These are phyloP conservation scores for Galleria mellonella DNA, from an alignment of 1,140 invertebrate species.

Conservation along the genomic window DNA sequence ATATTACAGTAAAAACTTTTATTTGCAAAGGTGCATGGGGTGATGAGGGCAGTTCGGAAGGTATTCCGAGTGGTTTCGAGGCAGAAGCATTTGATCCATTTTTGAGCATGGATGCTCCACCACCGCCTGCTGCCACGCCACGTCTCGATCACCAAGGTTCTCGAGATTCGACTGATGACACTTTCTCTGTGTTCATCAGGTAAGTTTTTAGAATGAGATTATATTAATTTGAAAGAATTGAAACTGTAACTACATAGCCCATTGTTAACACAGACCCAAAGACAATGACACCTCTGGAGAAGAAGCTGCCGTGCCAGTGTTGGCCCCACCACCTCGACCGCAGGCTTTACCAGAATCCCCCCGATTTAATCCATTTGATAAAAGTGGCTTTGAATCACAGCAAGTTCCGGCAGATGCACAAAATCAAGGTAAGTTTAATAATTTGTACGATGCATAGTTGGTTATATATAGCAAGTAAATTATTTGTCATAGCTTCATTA, in stretches of 20 bases:
- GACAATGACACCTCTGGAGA: slow-evolving; percentile 42
- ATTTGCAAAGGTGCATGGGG: slow-evolving; percentile 74
- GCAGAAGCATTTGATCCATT: slow-evolving; percentile 90
- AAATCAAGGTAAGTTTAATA: background rate
- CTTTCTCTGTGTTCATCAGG: slow-evolving; percentile 88
- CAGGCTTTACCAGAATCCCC: slow-evolving; percentile 76
- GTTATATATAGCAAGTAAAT: background rate
- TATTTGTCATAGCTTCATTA: too few species aligned
- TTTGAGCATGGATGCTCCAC: slow-evolving; percentile 85
- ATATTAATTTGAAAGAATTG: too few species aligned
- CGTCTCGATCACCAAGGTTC: slow-evolving; percentile 79
- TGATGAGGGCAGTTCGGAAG: slow-evolving; percentile 59
- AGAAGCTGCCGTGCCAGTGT: slow-evolving; percentile 74
- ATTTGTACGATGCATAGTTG: background rate
- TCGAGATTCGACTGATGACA: slow-evolving; percentile 85
- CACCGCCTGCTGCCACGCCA: slow-evolving; percentile 76
- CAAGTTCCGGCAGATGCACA: slow-evolving; percentile 36
- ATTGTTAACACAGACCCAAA: slow-evolving; percentile 75
- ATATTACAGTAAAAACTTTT: too few species aligned
- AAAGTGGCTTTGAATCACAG: slow-evolving; percentile 69
- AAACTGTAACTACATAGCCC: too few species aligned
- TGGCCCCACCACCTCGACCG: slow-evolving; percentile 83
- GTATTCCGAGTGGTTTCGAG: slow-evolving; percentile 77
- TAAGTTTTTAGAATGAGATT: slow-evolving; percentile 51
- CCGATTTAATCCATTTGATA: slow-evolving; percentile 88